Conservation (phyloP, 2,113 vertebrate genomes). For the Thryonomys swinderianus region DNA sequence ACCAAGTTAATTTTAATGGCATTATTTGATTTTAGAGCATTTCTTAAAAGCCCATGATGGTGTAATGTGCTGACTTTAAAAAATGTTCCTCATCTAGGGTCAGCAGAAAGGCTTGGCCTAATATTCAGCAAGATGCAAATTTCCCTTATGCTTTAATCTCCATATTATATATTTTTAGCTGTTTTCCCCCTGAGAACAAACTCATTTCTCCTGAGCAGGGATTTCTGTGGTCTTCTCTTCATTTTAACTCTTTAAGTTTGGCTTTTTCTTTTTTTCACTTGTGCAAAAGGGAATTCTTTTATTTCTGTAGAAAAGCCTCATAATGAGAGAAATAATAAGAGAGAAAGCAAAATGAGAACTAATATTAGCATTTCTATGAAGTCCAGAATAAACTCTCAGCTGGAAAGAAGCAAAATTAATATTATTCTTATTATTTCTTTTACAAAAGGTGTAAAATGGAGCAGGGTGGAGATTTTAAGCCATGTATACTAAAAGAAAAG, state of each 20-base stretch:
- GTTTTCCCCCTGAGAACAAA: slow-evolving; percentile 10
- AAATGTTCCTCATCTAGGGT: background rate
- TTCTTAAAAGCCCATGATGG: slow-evolving; percentile 43
- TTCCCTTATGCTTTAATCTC: slow-evolving; percentile 17
- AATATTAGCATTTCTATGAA: slow-evolving; percentile 76
- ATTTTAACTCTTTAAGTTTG: slow-evolving; percentile 64
- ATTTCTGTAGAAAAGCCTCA: slow-evolving; percentile 66
- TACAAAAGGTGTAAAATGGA: background rate
- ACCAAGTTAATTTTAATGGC: slow-evolving; percentile 56
- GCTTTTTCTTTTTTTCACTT: slow-evolving; percentile 15
- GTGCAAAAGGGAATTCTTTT: slow-evolving; percentile 65
- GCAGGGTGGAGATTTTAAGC: background rate
- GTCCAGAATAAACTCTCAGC: slow-evolving; percentile 71
- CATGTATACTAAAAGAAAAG: background rate
- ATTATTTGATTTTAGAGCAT: slow-evolving; percentile 9
- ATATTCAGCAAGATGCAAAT: slow-evolving; percentile 64
- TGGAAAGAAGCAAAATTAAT: slow-evolving; percentile 67
- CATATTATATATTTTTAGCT: slow-evolving; percentile 57
- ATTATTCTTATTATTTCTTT: slow-evolving; percentile 50
- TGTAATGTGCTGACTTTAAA: slow-evolving; percentile 27
- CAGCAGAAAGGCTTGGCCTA: slow-evolving; percentile 41
- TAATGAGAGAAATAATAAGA: slow-evolving; percentile 71
- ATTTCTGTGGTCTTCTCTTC: slow-evolving; percentile 43
- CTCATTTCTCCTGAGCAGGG: slow-evolving; percentile 42
- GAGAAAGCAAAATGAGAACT: slow-evolving; percentile 63